Base-by-base conservation (phyloP, 2,888 invertebrate genomes). In the Perizoma affinitatum region DNA sequence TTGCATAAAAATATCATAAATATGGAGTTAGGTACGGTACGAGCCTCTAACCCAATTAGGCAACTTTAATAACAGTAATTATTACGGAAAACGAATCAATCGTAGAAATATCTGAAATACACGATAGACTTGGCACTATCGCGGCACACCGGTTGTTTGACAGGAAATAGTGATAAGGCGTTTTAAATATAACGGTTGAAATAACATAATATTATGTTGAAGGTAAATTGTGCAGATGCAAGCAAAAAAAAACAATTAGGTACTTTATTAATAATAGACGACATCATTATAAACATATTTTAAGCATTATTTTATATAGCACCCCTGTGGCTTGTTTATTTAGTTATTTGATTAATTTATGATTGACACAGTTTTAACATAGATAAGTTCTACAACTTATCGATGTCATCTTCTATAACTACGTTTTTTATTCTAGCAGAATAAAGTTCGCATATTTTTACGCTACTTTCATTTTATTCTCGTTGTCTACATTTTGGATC, bases 141-240 rank as follows among this genome's bases (percentile, higher is more conserved):
- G 61, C 68, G 58, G 65, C 66, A 69, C 68, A 71, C 67, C 63
- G 66, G 66, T 63, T 59, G 59, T 67, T 70, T 69, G 67, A 70
- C 78, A 77, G 79, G 79, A 79, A 79, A 79, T 65, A 60, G 68
- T 72, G 71, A 68, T 77, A 74, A 73, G 72, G 65, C 56, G 58
- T 73, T 70, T 52, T 72, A n/a, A n/a, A n/a, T 74, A 69, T 73
- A 76, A 70, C 75, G 68, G 73, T 69, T 54, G 50, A 69, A 67
- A 64, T 65, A 61, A 48, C 54, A n/a, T n/a, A n/a, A n/a, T 67
- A 54, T 61, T 60, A 52, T 33, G 61, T 55, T 60, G 55, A 58
- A 63, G n/a, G 47, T 51, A 53, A n/a, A 41, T 44, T 59, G 22
- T 53, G 11, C 48, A 46, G 54, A 55, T 52, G 47, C 10, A 46